phyloP scores from a whole-genome alignment of 2,797 vertebrate species.

The Luscinia megarhynchos region DNA sequence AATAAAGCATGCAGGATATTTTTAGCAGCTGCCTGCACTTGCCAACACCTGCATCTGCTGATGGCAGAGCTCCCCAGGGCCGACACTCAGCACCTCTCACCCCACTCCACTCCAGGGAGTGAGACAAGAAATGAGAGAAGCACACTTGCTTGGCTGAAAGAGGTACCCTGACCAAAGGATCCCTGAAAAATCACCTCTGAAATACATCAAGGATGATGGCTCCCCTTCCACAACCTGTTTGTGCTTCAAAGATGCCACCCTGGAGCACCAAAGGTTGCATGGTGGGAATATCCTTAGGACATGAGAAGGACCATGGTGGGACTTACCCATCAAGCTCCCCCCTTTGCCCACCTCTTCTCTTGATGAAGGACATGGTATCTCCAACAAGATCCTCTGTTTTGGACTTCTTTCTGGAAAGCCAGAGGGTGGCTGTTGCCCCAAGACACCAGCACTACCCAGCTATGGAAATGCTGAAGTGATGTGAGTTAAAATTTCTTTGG shows the following conservation, averaged over 20 bases:
- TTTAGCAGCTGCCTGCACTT: slow-evolving; percentile 49
- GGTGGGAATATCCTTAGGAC: background rate
- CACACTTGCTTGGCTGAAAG: fast-evolving
- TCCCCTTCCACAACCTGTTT: background rate
- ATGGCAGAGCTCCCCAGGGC: slow-evolving; percentile 1
- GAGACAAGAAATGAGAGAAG: background rate
- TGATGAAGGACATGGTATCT: background rate
- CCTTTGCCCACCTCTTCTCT: background rate
- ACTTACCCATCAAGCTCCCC: background rate
- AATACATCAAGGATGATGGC: background rate
- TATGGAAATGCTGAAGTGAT: slow-evolving; percentile 13
- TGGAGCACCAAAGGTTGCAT: fast-evolving
- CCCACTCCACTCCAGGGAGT: fast-evolving
- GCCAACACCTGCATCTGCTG: slow-evolving; percentile 62
- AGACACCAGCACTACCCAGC: background rate
- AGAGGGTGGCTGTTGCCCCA: background rate
- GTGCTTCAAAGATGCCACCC: background rate
- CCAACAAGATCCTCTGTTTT: background rate
- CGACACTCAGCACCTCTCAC: background rate
- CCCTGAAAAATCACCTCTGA: background rate
- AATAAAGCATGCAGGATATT: slow-evolving; percentile 49
- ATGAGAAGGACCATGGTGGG: background rate
- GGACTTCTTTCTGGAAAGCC: background rate
- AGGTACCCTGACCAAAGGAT: fast-evolving
- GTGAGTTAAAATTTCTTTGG: background rate